Evolutionary conservation across 2,888 invertebrate genomes (phyloP), one percentile per base, ranked within the genome.

Genomic region (Cataglyphis albicans): DNA sequence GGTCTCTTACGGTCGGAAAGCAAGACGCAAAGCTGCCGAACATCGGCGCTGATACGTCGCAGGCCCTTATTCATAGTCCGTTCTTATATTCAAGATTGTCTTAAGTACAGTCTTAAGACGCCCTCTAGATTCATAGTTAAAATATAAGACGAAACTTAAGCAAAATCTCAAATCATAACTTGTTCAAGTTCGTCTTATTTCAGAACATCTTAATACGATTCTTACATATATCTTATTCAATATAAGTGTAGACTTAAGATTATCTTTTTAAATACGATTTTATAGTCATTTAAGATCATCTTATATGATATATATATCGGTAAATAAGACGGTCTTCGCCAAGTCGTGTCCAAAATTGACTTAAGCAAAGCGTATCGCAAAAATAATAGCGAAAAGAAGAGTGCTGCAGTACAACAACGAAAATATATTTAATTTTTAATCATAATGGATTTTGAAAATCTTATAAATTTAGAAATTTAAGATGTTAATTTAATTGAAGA

Each of bases 91-190:
- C n/a, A n/a, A n/a, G n/a, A 38, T 38, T 18, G 38, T 38, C 10
- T 38, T 38, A 38, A 38, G 38, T 38, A 38, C 38, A 38, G 38
- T 38, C 38, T 38, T 38, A 63, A 61, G 61, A 63, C 32, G 35
- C 61, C 61, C 3, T 35, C 61, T 64, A 64, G 38, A 64, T 64
- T 9, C 63, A 64, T 64, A 64, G 38, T 64, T 35, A 64, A 7
- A 5, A 64, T 38, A 4, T 38, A 64, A 38, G n/a, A n/a, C n/a
- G 63, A 38, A 21, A 7, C 63, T 64, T 38, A 64, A 21, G 63
- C 9, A 64, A n/a, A 5, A 7, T 9, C 32, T 38, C 38, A 21
- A 38, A 12, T n/a, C n/a, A 38, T 64, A 64, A 10, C 63, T 64
- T 64, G 10, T 38, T 38, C 10, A 64, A 64, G 38, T 38, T 38